phyloP scores from a whole-genome alignment of 2,888 invertebrate species.

The Dicyrtomina minuta region DNA sequence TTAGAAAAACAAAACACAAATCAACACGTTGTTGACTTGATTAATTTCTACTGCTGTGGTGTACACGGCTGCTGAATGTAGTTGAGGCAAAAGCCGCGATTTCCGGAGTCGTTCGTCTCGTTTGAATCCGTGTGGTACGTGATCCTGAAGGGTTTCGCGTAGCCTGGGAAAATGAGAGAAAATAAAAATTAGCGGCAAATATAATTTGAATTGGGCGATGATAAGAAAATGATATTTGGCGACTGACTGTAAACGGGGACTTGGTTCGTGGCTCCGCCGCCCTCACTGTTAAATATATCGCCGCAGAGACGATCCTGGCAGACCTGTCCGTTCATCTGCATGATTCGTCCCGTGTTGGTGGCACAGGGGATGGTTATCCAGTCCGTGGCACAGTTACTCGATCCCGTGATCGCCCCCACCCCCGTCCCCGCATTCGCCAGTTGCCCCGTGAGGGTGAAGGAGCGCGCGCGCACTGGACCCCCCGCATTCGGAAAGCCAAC shows the following conservation, averaged over 20 bases:
- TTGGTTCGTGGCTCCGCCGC: constrained; percentile 63
- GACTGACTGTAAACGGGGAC: constrained; percentile 72
- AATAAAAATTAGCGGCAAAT: neutral
- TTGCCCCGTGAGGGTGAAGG: constrained; percentile 77
- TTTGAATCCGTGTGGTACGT: constrained; percentile 77
- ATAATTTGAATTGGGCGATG: neutral
- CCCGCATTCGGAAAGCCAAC: constrained; percentile 17
- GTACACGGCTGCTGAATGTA: constrained; percentile 84
- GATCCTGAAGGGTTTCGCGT: constrained; percentile 75
- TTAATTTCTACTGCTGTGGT: constrained; percentile 25
- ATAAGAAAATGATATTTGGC: neutral
- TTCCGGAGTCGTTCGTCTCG: constrained; percentile 68
- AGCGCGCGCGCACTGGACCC: constrained; percentile 64
- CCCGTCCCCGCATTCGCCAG: constrained; percentile 69
- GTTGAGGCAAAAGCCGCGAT: constrained; percentile 79
- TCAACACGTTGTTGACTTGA: neutral
- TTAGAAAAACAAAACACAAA: neutral
- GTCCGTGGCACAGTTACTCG: constrained; percentile 72
- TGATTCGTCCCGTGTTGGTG: constrained; percentile 65
- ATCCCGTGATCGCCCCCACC: constrained; percentile 62
- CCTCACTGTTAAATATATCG: constrained; percentile 74
- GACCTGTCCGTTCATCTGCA: constrained; percentile 60
- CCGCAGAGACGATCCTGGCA: constrained; percentile 82
- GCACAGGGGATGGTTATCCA: constrained; percentile 80
- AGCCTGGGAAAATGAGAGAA: constrained; percentile 62